Conservation (phyloP, 2,888 invertebrate species). For the Oligia strigilis region DNA sequence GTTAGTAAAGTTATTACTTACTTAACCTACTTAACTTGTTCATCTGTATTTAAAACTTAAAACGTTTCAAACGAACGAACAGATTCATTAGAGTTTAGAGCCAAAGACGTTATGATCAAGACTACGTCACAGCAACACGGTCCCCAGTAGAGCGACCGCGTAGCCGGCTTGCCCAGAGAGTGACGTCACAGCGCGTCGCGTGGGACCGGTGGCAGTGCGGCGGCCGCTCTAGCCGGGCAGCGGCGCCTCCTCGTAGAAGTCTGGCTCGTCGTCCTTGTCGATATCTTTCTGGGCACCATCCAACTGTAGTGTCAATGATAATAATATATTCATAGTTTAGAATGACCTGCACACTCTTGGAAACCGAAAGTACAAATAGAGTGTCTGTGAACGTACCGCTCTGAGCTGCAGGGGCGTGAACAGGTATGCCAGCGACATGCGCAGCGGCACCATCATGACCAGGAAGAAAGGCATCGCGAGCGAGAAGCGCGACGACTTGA, state of each 20-base stretch:
- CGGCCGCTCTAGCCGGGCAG: slow-evolving; percentile 92
- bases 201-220: too few species aligned
- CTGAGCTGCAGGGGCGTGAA: slow-evolving; percentile 96
- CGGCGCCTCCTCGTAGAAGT: slow-evolving; percentile 98
- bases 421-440: slow-evolving; percentile 93
- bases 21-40: background rate
- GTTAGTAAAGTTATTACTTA: background rate
- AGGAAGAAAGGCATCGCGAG: slow-evolving; percentile 98
- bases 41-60: background rate
- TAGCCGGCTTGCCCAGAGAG: background rate
- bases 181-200: background rate
- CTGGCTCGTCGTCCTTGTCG: slow-evolving; percentile 96
- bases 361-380: background rate
- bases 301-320: slow-evolving; percentile 89
- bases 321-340: slow-evolving; percentile 29
- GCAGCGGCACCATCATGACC: slow-evolving; percentile 96
- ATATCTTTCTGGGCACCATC: slow-evolving; percentile 96
- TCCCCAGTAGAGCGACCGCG: background rate
- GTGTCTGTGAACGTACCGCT: slow-evolving; percentile 91
- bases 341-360: slow-evolving; percentile 6
- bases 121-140: background rate
- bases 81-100: background rate
- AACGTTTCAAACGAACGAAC: slow-evolving; percentile 7
- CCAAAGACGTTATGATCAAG: background rate
- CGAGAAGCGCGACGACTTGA: slow-evolving; percentile 97